Evolutionary conservation across 2,113 vertebrate species (phyloP).

Genomic region (Tautogolabrus adspersus): DNA sequence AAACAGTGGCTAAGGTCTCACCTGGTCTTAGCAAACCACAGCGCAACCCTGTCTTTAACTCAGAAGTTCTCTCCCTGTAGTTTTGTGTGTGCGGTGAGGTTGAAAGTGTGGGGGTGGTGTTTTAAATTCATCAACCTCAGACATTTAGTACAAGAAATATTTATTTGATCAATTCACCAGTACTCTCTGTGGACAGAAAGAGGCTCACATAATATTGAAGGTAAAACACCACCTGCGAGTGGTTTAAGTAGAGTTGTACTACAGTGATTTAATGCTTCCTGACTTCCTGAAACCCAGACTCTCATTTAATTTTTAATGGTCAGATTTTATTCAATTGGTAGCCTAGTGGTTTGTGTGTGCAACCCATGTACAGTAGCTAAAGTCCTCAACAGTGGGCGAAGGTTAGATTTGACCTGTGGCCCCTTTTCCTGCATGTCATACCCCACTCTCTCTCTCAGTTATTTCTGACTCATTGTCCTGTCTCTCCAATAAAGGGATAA

Average conservation of each 20-base stretch:
- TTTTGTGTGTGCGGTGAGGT: slow-evolving; percentile 2
- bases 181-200: neutral
- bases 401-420: too few relatives aligned
- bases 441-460: too few relatives aligned
- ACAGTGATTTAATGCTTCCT: slow-evolving; percentile 39
- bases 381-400: too few relatives aligned
- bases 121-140: slow-evolving; percentile 18
- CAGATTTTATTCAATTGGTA: slow-evolving; percentile 40
- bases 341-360: too few relatives aligned
- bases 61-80: slow-evolving; percentile 1
- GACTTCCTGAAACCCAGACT: slow-evolving; percentile 49
- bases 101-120: neutral
- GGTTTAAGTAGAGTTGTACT: slow-evolving; percentile 46
- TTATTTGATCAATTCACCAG: slow-evolving; percentile 10
- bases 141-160: neutral
- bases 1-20: slow-evolving; percentile 50
- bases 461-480: too few relatives aligned
- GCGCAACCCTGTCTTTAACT: slow-evolving; percentile 38
- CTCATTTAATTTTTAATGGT: slow-evolving; percentile 60
- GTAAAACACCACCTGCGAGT: slow-evolving; percentile 10
- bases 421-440: too few relatives aligned
- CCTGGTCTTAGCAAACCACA: slow-evolving; percentile 62
- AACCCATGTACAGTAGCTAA: too few relatives aligned
- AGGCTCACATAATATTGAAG: neutral
- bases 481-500: too few relatives aligned